These are phyloP conservation scores for Chelmon rostratus DNA, from an alignment of 2,797 vertebrate species.

Conservation along the genomic window DNA sequence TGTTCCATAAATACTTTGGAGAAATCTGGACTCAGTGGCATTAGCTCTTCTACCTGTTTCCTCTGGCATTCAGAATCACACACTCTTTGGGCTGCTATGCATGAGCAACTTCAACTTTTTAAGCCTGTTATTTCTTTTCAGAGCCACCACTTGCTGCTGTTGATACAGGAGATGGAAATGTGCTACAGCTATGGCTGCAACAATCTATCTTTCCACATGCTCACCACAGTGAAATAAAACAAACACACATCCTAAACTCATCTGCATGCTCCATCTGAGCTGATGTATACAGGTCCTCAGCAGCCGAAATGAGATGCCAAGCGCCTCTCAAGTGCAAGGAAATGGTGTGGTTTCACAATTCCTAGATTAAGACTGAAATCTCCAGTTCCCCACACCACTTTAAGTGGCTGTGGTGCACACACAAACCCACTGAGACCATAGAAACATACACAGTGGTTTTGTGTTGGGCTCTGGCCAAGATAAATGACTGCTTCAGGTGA, in stretches of 20 bases:
- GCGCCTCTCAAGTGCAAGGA: constrained; percentile 76
- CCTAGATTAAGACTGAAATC: constrained; percentile 87
- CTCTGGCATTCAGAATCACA: background rate
- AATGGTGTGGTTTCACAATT: constrained; percentile 87
- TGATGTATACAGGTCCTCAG: constrained; percentile 60
- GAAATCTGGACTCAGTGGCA: background rate
- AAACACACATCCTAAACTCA: constrained; percentile 58
- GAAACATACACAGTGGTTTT: constrained; percentile 89
- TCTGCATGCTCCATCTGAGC: constrained; percentile 62
- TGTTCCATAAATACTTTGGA: background rate
- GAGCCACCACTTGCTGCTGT: background rate
- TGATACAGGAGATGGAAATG: constrained; percentile 28
- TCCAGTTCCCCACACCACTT: constrained; percentile 79
- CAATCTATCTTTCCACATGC: constrained; percentile 29
- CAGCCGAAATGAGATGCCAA: constrained; percentile 67
- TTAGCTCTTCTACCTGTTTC: constrained; percentile 4
- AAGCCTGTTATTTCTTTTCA: background rate
- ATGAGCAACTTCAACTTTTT: background rate
- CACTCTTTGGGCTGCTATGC: background rate
- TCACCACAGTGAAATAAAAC: constrained; percentile 50
- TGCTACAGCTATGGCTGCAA: constrained; percentile 6
- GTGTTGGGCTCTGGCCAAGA: constrained; percentile 85
- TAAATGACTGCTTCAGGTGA: constrained; percentile 89
- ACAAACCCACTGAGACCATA: constrained; percentile 85
- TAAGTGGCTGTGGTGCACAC: constrained; percentile 87